phyloP scores from a whole-genome alignment of 2,797 vertebrate genomes.

The Rhabdomys pumilio region DNA sequence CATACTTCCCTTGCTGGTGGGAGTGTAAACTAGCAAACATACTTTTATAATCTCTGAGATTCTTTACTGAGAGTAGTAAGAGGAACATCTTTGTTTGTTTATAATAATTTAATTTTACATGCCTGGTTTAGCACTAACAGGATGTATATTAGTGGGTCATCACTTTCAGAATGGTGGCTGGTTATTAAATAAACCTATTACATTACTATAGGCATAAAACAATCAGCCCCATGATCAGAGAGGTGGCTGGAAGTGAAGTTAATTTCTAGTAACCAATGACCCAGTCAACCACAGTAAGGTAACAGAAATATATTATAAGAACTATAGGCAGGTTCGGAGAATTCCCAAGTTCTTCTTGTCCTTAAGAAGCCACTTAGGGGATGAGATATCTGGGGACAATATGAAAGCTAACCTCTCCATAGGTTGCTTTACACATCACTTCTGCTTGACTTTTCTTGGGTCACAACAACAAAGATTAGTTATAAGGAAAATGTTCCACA shows the following conservation, averaged over 20 bases:
- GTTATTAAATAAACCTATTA: background rate
- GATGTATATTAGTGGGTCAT: background rate
- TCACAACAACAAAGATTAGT: background rate
- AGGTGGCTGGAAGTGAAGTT: background rate
- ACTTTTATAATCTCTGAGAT: background rate
- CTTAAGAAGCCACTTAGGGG: background rate
- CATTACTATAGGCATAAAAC: background rate
- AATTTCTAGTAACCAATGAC: background rate
- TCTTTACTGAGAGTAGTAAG: background rate
- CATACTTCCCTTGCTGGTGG: background rate
- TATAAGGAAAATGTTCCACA: background rate
- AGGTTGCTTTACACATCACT: background rate
- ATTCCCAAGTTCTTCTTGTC: background rate
- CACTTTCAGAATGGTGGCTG: background rate
- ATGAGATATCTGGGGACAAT: background rate
- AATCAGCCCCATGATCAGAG: background rate
- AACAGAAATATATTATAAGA: background rate
- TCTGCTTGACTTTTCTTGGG: background rate
- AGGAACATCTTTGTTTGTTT: background rate
- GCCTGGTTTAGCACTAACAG: too few species aligned
- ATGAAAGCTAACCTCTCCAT: background rate
- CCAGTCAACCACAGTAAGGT: background rate
- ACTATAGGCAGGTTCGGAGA: too few species aligned
- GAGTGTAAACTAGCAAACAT: background rate
- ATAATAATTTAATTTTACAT: background rate